Base-by-base conservation (phyloP, 2,888 invertebrate genomes). In the Trichopria drosophilae region DNA sequence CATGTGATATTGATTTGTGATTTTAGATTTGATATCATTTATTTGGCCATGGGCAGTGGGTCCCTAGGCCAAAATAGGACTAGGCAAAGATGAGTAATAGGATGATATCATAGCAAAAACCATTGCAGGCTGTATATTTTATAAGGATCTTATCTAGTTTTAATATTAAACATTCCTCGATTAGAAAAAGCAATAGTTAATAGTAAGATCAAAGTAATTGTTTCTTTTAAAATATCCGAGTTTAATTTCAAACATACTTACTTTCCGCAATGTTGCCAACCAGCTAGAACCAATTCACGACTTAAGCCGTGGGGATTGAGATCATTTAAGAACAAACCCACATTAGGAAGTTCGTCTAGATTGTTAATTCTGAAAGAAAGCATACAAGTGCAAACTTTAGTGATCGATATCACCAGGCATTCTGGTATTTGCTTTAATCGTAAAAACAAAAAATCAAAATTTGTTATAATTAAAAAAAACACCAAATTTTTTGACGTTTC, bases 281-380 rank as follows among this genome's bases (percentile, higher is more conserved):
- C 91, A 15, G 86, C 84, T 59, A 92, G 78, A 1, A 91, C 86
- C 80, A 92, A 82, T 74, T 91, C 91, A 32, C 86, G 82, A 59
- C 91, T 90, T 26, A 91, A 78, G 0, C 93, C 93, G 65, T 93
- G 92, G 0, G 86, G 84, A 75, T 91, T 93, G 60, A 93, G 78
- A 71, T 93, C 93, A 57, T 90, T 90, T 35, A 93, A 68, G 71
- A 82, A 92, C 3, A 93, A 75, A 0, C 89, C 90, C 60, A 89
- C 85, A 63, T 86, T 86, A 19, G 85, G 82, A 28, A 94, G 78
- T 67, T 94, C 93, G 57, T 89, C 89, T 19, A 93, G 78, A 68
- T 88, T 88, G 69, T 90, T 91, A 50, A 93, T 86, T 41, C 88
- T 90, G 71, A 15, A 76, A 77, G 53, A 28, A n/a, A 41, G 36